phyloP scores from a whole-genome alignment of 2,888 invertebrate genomes.

The Globia sparganii region DNA sequence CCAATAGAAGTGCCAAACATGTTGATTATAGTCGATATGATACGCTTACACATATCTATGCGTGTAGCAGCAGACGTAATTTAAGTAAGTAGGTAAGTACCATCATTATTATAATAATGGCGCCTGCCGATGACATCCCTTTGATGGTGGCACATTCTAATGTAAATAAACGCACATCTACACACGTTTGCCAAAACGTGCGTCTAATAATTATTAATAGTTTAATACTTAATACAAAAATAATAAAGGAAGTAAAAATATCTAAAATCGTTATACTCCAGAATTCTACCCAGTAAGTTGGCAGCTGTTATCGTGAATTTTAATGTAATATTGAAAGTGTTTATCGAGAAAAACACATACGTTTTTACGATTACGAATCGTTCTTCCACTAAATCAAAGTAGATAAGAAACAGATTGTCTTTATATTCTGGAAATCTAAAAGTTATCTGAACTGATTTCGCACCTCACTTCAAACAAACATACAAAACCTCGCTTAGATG shows the following conservation, averaged over 20 bases:
- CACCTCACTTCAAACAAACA: neutral
- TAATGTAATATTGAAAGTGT: slow-evolving; percentile 8
- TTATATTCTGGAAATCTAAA: slow-evolving; percentile 23
- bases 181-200: slow-evolving; percentile 44
- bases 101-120: slow-evolving; percentile 1
- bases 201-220: slow-evolving; percentile 28
- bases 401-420: slow-evolving; percentile 31
- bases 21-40: neutral
- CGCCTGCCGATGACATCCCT: slow-evolving; percentile 22
- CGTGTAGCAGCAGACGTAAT: neutral
- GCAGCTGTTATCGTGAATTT: slow-evolving; percentile 20
- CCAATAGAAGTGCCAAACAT: neutral
- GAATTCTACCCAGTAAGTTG: slow-evolving; percentile 4
- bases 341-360: slow-evolving; percentile 38
- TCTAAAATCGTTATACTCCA: neutral
- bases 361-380: slow-evolving; percentile 26
- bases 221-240: slow-evolving; percentile 4
- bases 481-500: neutral
- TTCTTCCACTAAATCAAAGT: slow-evolving; percentile 33
- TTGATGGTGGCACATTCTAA: slow-evolving; percentile 11
- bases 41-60: neutral
- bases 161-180: slow-evolving; percentile 18
- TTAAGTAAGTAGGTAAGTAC: neutral
- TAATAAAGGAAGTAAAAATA: slow-evolving; percentile 7
- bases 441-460: slow-evolving; percentile 23